A percentile compares a stretch with the other conserved stretches of the same genome.
phyloP scores from a whole-genome alignment of 2,113 vertebrate species.

The Python bivittatus region DNA sequence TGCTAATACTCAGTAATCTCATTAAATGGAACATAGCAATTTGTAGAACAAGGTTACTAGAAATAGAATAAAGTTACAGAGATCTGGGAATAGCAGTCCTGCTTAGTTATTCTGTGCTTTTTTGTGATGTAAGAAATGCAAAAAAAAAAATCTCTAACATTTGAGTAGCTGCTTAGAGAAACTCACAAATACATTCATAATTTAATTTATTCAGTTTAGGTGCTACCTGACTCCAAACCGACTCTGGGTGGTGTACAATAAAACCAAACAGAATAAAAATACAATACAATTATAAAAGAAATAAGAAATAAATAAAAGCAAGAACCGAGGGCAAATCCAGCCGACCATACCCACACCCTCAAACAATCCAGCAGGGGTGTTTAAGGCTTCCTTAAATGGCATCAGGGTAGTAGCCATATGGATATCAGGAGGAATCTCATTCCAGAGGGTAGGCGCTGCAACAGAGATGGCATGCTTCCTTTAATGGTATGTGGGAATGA shows the following conservation, averaged over 20 bases:
- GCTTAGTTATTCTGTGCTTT: constrained; percentile 31
- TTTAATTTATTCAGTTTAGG: too few relatives aligned
- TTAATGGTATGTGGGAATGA: neutral
- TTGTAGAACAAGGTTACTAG: constrained; percentile 19
- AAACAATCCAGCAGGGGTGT: neutral
- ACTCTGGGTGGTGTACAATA: too few relatives aligned
- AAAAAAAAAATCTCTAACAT: constrained; percentile 13
- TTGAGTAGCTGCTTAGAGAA: neutral
- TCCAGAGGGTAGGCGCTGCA: neutral
- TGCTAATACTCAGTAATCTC: constrained; percentile 65
- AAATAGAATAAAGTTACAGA: constrained; percentile 19
- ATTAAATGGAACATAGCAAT: constrained; percentile 52
- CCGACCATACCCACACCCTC: neutral
- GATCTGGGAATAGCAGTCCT: constrained; percentile 24
- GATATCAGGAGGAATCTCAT: neutral
- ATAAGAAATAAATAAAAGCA: neutral
- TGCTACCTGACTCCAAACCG: too few relatives aligned
- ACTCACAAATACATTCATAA: constrained; percentile 8
- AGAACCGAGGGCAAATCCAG: neutral
- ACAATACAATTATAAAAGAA: neutral
- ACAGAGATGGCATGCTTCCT: neutral
- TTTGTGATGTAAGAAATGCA: constrained; percentile 46
- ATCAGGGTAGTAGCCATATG: neutral
- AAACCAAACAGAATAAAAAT: neutral
- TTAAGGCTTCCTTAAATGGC: neutral